phyloP scores from a whole-genome alignment of 2,113 vertebrate species.

The Theropithecus gelada region DNA sequence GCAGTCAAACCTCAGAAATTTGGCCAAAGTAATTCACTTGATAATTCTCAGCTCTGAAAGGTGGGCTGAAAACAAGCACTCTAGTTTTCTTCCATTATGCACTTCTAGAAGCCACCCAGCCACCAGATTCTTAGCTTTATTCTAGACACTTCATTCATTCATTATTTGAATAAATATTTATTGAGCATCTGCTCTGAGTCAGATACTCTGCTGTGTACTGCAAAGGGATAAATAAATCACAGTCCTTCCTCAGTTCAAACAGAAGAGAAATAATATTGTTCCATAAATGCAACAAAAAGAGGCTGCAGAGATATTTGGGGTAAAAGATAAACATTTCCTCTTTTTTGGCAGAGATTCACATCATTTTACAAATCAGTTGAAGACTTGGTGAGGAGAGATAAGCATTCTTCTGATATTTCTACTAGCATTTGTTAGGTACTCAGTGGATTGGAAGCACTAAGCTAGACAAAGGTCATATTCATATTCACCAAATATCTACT shows the following conservation, averaged over 20 bases:
- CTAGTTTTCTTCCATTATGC: background rate
- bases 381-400: background rate
- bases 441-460: background rate
- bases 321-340: background rate
- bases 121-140: background rate
- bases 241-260: background rate
- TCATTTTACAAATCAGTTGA: background rate
- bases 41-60: conserved; percentile 18
- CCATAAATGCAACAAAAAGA: background rate
- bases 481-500: background rate
- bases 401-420: background rate
- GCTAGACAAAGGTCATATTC: background rate
- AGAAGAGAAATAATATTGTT: background rate
- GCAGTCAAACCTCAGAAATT: background rate
- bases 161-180: conserved; percentile 38
- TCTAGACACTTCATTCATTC: conserved; percentile 19
- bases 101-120: background rate
- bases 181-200: conserved; percentile 4
- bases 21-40: background rate
- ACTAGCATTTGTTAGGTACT: background rate
- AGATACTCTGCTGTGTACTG: background rate
- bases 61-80: background rate
- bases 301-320: background rate
- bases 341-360: background rate
- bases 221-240: background rate